phyloP scores from a whole-genome alignment of 37 sponge, comb jelly and placozoan species.

The Halichondria panicea region DNA sequence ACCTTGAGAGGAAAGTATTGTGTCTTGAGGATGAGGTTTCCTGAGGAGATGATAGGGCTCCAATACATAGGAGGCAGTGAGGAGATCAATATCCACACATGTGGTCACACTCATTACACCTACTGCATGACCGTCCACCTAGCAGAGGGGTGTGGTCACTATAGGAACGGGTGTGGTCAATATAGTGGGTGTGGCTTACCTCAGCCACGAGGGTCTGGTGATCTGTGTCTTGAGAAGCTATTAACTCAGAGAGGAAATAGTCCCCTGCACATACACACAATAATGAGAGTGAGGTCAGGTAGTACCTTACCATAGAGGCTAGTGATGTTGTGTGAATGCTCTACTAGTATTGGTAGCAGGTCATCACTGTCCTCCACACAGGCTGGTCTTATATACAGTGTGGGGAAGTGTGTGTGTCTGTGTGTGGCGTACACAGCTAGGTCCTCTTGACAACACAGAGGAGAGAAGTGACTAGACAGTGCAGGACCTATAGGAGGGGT shows the following conservation, averaged over 20 bases:
- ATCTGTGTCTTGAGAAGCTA: slow-evolving; percentile 86
- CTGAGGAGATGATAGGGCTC: slow-evolving; percentile 86
- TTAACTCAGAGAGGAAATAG: slow-evolving; percentile 95
- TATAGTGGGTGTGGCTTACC: slow-evolving; percentile 36
- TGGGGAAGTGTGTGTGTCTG: slow-evolving; percentile 77
- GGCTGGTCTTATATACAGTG: slow-evolving; percentile 70
- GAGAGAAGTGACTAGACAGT: slow-evolving; percentile 22
- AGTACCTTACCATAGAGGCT: slow-evolving; percentile 76
- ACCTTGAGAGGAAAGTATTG: too few species aligned
- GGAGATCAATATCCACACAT: slow-evolving; percentile 81
- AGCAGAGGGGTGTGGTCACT: neutral
- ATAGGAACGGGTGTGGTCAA: neutral
- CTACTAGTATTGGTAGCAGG: slow-evolving; percentile 81
- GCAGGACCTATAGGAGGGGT: neutral
- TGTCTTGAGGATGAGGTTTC: too few species aligned
- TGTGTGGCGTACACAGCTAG: slow-evolving; percentile 43
- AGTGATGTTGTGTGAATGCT: slow-evolving; percentile 50
- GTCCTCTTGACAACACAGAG: neutral
- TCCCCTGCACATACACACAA: slow-evolving; percentile 60
- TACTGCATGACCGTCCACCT: slow-evolving; percentile 91
- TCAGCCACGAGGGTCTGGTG: slow-evolving; percentile 94
- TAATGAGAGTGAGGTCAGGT: neutral
- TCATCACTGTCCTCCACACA: slow-evolving; percentile 96
- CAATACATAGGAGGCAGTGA: slow-evolving; percentile 86
- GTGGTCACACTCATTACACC: slow-evolving; percentile 88